Evolutionary conservation across 1,140 invertebrate genomes (phyloP), one percentile per base, ranked within the genome.

Genomic region (Caenorhabditis briggsae): DNA sequence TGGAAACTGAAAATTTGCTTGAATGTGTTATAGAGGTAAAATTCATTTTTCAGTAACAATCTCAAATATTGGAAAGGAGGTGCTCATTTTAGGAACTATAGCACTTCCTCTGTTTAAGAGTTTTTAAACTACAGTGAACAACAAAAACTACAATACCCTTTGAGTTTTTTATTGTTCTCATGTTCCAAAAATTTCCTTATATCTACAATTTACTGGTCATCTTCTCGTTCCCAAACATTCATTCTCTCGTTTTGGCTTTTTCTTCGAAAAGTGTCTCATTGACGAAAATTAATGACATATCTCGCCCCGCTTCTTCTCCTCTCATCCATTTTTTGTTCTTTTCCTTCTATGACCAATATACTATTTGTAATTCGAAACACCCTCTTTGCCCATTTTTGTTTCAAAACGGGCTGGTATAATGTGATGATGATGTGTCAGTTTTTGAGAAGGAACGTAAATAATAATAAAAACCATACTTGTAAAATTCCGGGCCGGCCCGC

Each of bases 271-370:
- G 70, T 50, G 70, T 78, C 70, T 78, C 18, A 20, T 78, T 78
- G 70, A 78, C 70, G 70, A 78, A 78, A 78, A 78, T 78, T 78
- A 78, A 78, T 78, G 70, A 25, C 70, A 50, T 78, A 12, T 78
- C 46, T 5, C 11, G 12, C 61, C 11, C n/a, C n/a, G 70, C 43
- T 46, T 70, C 64, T 70, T 46, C 56, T 58, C 56, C 16, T n/a
- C 56, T 20, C 59, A 12, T 48, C 65, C n/a, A 78, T 78, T 48
- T 50, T 48, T 78, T 78, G 70, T 78, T 25, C 11, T 33, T 14
- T 20, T 46, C 12, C n/a, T 11, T n/a, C 9, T n/a, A 53, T 20
- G 33, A 33, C 46, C 64, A 0, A 70, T 16, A 12, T 70, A 70
- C 64, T 43, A 70, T 70, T 70, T 43, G 33, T 70, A 33, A 70